Evolutionary conservation across 2,888 invertebrate species (phyloP), one percentile per base, ranked within the genome.

Genomic region (Drosophila yooni): DNA sequence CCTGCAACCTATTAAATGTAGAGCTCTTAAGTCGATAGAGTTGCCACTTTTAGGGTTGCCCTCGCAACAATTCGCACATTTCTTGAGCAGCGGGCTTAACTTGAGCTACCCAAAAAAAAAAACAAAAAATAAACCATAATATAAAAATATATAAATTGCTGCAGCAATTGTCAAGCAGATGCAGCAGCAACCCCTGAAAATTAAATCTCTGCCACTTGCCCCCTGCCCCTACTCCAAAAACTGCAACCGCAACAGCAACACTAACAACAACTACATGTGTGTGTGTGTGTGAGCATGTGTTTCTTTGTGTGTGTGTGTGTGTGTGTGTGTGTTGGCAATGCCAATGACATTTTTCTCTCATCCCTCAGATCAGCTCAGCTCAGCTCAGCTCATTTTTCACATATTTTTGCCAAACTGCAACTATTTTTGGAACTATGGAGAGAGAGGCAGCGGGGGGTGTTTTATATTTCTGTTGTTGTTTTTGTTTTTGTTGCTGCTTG

Each of bases 321-420:
- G 57, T 48, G 50, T 46, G n/a, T 63, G 40, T 64, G 54, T 62
- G 72, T 70, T 62, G 81, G 88, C 70, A 75, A 79, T 79, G 88
- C 74, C 90, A 85, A 88, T 85, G 85, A 88, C 89, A 84, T 76
- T 76, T 71, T 50, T 38, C 71, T 58, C 62, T 61, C 63, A 61
- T 65, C 68, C 74, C 74, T 62, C 52, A 11, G 52, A 8, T 59
- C 46, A 11, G 52, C 11, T 59, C 46, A 38, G 15, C 51, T 63
- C 33, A 43, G 27, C 36, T 50, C 46, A 53, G 52, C 59, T 72
- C 75, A 68, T 83, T 73, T 69, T 67, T 77, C 81, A 73, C 46
- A 71, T 81, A 70, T 81, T 77, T 85, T 88, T 82, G 89, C 83
- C 82, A 84, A 83, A 82, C 82, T 79, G 74, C 53, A 80, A 90